Conservation (phyloP, 1,140 invertebrate species). For the Sweltsa coloradensis region DNA sequence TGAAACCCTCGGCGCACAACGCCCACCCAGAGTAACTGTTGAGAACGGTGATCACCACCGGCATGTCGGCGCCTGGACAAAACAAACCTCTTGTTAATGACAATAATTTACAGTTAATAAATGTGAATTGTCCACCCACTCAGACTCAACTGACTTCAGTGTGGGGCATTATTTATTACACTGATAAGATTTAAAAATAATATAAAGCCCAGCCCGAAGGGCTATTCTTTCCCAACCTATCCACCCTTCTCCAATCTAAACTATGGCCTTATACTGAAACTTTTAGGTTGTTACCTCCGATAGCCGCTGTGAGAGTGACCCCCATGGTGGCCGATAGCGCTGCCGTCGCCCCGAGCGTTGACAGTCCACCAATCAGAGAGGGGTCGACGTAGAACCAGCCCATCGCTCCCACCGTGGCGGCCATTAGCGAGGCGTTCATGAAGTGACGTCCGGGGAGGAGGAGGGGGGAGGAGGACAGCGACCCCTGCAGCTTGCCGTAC, state of each 20-base stretch:
- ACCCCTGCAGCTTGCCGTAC: slow-evolving; percentile 83
- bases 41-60: slow-evolving; percentile 83
- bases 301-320: slow-evolving; percentile 75
- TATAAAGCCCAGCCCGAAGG: too few species aligned
- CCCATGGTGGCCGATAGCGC: slow-evolving; percentile 65
- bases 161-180: too few species aligned
- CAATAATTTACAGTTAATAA: slow-evolving; percentile 4
- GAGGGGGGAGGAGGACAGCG: slow-evolving; percentile 65
- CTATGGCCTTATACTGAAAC: too few species aligned
- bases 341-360: slow-evolving; percentile 59
- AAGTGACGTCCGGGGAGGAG: slow-evolving; percentile 71
- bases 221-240: too few species aligned
- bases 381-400: slow-evolving; percentile 51
- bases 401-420: slow-evolving; percentile 57
- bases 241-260: too few species aligned
- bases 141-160: too few species aligned
- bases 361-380: slow-evolving; percentile 42
- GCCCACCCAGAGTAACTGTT: slow-evolving; percentile 80
- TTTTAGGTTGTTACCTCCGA: slow-evolving; percentile 69
- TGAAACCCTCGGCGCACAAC: slow-evolving; percentile 80
- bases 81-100: too few species aligned
- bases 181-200: too few species aligned
- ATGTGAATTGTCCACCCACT: too few species aligned
- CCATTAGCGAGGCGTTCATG: slow-evolving; percentile 55
- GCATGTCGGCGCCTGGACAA: slow-evolving; percentile 74